Evolutionary conservation across 2,113 vertebrate species (phyloP).

Genomic region (Mormyrus iriodes): DNA sequence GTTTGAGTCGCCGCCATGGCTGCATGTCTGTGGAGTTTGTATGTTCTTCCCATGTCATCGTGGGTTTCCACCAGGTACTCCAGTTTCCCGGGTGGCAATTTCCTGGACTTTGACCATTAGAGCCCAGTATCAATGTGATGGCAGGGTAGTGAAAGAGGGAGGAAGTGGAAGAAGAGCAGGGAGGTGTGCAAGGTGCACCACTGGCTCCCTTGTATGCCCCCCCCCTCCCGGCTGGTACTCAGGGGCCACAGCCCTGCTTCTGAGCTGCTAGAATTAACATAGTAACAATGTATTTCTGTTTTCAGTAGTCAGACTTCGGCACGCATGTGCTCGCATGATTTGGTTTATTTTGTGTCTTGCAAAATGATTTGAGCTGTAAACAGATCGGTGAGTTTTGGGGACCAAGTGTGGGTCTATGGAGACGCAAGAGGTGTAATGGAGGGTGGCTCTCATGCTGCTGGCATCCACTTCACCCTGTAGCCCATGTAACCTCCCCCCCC

Average conservation of each 20-base stretch:
- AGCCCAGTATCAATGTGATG: no score
- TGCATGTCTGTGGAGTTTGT: background rate
- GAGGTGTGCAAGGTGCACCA: background rate
- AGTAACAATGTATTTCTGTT: slow-evolving; percentile 47
- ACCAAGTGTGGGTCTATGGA: background rate
- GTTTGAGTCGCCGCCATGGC: background rate
- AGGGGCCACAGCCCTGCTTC: slow-evolving; percentile 48
- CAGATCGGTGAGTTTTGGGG: background rate
- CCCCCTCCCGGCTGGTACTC: background rate
- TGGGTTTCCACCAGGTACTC: background rate
- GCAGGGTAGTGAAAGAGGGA: background rate
- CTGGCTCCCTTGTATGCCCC: slow-evolving; percentile 29
- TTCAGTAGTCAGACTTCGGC: slow-evolving; percentile 6
- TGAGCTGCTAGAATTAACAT: slow-evolving; percentile 43
- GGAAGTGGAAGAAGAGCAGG: background rate
- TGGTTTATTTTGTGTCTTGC: background rate
- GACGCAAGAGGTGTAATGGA: background rate
- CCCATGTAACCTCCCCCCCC: background rate
- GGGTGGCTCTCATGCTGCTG: background rate
- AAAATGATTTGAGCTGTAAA: background rate
- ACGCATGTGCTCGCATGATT: background rate
- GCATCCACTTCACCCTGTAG: background rate
- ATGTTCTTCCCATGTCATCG: background rate
- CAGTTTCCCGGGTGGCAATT: background rate
- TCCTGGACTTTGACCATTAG: background rate